phyloP scores from a whole-genome alignment of 2,797 vertebrate genomes.

The Anabacerthia variegaticeps region DNA sequence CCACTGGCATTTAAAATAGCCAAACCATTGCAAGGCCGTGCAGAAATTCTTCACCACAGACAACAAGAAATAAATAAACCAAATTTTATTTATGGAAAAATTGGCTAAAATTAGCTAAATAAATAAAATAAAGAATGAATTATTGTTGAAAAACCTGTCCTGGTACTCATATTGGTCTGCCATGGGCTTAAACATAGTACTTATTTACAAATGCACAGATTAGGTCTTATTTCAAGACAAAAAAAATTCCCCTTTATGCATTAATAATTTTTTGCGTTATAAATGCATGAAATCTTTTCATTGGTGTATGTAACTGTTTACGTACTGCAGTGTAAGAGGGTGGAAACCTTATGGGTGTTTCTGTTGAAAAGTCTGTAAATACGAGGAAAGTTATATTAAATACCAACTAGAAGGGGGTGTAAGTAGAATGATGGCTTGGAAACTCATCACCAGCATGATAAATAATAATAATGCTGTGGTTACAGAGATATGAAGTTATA shows the following conservation, averaged over 20 bases:
- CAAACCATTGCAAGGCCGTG: neutral
- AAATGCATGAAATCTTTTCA: neutral
- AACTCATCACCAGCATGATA: neutral
- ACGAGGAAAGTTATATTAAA: neutral
- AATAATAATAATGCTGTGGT: neutral
- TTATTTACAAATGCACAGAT: neutral
- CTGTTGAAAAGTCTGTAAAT: neutral
- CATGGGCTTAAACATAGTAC: neutral
- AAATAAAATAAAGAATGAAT: neutral
- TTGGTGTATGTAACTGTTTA: neutral
- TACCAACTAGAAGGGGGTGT: neutral
- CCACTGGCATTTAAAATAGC: neutral
- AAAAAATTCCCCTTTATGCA: neutral
- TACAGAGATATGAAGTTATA: neutral
- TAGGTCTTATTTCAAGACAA: neutral
- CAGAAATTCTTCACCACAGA: neutral
- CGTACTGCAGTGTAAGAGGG: neutral
- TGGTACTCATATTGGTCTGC: neutral
- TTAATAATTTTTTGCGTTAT: neutral
- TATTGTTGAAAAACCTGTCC: neutral
- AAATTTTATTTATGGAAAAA: neutral
- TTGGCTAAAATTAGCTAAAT: neutral
- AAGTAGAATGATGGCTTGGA: neutral
- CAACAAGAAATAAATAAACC: neutral
- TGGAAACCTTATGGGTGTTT: neutral